Percentiles rank a stretch among this genome's conserved stretches.
phyloP scores from a whole-genome alignment of 2,797 vertebrate species.

The Amblyraja radiata region DNA sequence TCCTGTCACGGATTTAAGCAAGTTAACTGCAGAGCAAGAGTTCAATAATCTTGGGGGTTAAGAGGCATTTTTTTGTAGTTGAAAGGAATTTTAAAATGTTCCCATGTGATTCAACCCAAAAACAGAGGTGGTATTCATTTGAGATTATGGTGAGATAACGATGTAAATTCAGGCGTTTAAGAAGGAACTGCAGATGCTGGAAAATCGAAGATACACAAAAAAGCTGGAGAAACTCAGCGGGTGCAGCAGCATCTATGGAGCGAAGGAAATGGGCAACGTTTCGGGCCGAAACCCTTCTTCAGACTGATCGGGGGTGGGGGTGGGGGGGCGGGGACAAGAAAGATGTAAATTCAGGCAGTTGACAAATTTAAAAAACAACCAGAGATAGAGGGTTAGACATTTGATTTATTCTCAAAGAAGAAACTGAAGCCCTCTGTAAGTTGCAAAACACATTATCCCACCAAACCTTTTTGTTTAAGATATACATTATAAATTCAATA shows the following conservation, averaged over 20 bases:
- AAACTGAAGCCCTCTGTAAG: neutral
- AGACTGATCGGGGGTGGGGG: too few species aligned
- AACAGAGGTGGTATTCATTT: neutral
- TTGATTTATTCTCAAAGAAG: neutral
- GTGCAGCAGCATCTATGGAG: too few species aligned
- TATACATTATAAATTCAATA: neutral
- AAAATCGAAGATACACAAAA: too few species aligned
- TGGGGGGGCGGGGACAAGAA: too few species aligned
- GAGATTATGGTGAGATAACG: neutral
- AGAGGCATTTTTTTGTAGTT: neutral
- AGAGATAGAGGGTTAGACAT: neutral
- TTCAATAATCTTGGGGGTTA: neutral
- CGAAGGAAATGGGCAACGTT: too few species aligned
- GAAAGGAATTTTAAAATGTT: neutral
- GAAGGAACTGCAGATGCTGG: too few species aligned
- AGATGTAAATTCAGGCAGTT: too few species aligned
- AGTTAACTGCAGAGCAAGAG: neutral
- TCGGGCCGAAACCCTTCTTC: too few species aligned
- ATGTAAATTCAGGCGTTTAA: conserved; percentile 2
- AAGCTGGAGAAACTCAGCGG: too few species aligned
- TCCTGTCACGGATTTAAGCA: neutral
- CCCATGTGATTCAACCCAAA: neutral
- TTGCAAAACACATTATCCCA: neutral
- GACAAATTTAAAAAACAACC: neutral
- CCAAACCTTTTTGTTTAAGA: neutral